Evolutionary conservation across 2,797 vertebrate genomes (phyloP).

Genomic region (Telmatherina bonti): DNA sequence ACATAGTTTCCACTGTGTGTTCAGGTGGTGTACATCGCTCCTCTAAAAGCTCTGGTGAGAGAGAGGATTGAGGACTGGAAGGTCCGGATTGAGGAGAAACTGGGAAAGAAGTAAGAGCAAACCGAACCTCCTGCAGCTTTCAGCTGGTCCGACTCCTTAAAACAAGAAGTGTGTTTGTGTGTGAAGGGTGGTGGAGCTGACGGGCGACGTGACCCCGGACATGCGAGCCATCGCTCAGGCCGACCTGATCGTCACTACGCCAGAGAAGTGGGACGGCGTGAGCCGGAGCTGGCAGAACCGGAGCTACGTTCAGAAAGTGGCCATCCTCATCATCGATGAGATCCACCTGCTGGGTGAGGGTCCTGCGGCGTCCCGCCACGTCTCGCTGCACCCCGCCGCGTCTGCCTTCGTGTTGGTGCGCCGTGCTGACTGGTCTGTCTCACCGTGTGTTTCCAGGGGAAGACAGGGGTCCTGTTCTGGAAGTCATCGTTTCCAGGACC

Average conservation of each 20-base stretch:
- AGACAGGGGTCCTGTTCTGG: conserved; percentile 96
- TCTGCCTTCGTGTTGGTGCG: neutral
- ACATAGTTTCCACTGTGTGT: neutral
- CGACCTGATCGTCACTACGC: conserved; percentile 97
- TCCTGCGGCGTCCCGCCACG: neutral
- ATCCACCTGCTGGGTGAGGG: conserved; percentile 94
- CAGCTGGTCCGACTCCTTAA: neutral
- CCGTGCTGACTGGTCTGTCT: neutral
- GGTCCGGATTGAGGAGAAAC: conserved; percentile 93
- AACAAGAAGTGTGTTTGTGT: neutral
- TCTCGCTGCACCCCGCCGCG: too few species aligned
- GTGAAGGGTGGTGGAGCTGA: conserved; percentile 93
- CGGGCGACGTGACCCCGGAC: conserved; percentile 97
- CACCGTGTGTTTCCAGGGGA: conserved; percentile 84
- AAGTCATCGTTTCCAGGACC: conserved; percentile 98
- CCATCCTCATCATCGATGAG: conserved; percentile 98
- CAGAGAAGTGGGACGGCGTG: conserved; percentile 98
- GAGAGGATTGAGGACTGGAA: conserved; percentile 99
- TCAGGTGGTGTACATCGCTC: conserved; percentile 98
- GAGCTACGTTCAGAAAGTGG: conserved; percentile 96
- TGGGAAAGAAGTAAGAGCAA: conserved; percentile 88
- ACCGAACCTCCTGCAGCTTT: too few species aligned
- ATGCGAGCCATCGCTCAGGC: conserved; percentile 93
- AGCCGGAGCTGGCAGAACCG: conserved; percentile 99
- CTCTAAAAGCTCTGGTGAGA: conserved; percentile 95